Conservation (phyloP, 2,888 invertebrate species). For the Idaea dimidiata region DNA sequence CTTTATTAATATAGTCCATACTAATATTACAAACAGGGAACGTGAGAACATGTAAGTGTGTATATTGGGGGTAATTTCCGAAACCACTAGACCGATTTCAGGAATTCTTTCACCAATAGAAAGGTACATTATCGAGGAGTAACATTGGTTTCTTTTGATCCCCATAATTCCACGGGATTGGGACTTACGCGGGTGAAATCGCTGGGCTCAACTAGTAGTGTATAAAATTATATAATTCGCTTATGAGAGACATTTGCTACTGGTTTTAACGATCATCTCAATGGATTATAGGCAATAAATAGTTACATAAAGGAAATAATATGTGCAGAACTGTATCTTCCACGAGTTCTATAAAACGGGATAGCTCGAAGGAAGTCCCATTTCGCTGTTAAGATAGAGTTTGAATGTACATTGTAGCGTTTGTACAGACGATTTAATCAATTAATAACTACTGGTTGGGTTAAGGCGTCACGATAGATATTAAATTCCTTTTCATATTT, state of each 20-base stretch:
- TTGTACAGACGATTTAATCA: constrained; percentile 48
- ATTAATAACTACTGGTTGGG: constrained; percentile 52
- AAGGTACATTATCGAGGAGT: too few species aligned
- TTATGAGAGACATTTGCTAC: constrained; percentile 25
- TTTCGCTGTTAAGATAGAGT: constrained; percentile 10
- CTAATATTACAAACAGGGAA: too few species aligned
- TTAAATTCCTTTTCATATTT: constrained; percentile 56
- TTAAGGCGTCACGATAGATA: constrained; percentile 54
- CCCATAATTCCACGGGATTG: too few species aligned
- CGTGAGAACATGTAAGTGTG: too few species aligned
- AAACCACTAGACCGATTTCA: too few species aligned
- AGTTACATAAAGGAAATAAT: constrained; percentile 31
- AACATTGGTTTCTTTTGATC: too few species aligned
- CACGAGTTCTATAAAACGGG: not conserved
- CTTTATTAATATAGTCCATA: not conserved
- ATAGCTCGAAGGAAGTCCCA: constrained; percentile 6
- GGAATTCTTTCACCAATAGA: too few species aligned
- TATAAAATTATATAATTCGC: constrained; percentile 22
- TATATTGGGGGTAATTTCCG: too few species aligned
- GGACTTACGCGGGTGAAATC: too few species aligned
- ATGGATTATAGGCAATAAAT: constrained; percentile 26
- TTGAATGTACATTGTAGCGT: constrained; percentile 27
- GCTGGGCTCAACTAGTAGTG: too few species aligned
- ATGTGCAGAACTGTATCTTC: not conserved
- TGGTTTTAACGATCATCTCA: constrained; percentile 30